These are phyloP conservation scores for Andinoacara biseriatus DNA, from an alignment of 2,113 vertebrate genomes.

Conservation along the genomic window DNA sequence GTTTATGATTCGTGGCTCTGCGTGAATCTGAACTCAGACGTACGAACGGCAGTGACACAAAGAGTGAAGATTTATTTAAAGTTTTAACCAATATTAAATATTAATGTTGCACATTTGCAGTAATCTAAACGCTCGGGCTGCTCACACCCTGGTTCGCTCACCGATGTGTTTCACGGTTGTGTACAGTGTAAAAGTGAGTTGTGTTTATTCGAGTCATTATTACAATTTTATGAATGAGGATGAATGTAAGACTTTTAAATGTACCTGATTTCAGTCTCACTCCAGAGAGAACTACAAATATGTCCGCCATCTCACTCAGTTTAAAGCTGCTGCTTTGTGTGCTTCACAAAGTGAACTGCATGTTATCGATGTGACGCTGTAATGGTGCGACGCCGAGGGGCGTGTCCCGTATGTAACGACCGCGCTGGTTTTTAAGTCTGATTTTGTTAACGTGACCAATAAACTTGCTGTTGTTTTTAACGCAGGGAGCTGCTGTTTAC, in stretches of 20 bases:
- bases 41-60: neutral
- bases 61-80: fast-evolving
- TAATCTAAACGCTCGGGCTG: neutral
- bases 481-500: neutral
- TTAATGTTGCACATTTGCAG: neutral
- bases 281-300: neutral
- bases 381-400: slow-evolving; percentile 41
- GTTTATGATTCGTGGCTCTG: no score
- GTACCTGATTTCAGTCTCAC: neutral
- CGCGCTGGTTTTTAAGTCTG: slow-evolving; percentile 33
- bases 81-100: neutral
- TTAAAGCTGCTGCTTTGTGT: neutral
- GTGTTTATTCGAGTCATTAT: neutral
- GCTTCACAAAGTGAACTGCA: slow-evolving; percentile 52
- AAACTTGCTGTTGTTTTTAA: slow-evolving; percentile 59
- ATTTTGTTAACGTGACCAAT: slow-evolving; percentile 59
- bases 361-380: slow-evolving; percentile 57
- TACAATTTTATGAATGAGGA: neutral
- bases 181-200: neutral
- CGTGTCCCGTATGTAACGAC: slow-evolving; percentile 2
- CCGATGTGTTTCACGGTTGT: neutral
- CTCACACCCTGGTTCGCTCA: neutral
- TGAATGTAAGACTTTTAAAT: slow-evolving; percentile 4
- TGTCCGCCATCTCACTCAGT: neutral
- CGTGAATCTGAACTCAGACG: no score